A percentile compares a stretch with the other conserved stretches of the same genome.
Conservation (phyloP, 2,797 vertebrate genomes). For the Mus caroli region DNA sequence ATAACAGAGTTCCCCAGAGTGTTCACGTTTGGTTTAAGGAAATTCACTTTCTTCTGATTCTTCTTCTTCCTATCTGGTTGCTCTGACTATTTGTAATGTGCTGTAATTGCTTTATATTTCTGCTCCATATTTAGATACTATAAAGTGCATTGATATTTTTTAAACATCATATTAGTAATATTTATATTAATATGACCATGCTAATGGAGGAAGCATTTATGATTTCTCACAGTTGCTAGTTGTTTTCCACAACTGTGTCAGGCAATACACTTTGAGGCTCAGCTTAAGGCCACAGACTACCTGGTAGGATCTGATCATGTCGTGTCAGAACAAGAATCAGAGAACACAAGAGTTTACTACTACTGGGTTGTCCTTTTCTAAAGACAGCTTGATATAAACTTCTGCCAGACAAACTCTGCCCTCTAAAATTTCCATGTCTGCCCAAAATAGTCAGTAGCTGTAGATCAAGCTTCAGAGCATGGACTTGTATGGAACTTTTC, state of each 20-base stretch:
- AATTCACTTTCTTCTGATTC: neutral
- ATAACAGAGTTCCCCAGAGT: neutral
- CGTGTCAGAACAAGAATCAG: no score
- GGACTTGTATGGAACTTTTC: accelerated
- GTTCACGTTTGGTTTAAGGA: neutral
- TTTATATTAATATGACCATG: neutral
- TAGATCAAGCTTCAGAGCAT: neutral
- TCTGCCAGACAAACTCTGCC: neutral
- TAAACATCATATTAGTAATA: no score
- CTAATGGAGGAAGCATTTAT: neutral
- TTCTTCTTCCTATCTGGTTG: no score
- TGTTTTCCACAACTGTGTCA: no score
- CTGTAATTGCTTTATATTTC: neutral
- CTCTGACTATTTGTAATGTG: neutral
- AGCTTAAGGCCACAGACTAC: neutral
- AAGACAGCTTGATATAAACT: neutral
- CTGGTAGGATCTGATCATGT: neutral
- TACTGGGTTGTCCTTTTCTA: neutral
- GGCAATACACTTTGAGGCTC: neutral
- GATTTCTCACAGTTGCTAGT: neutral
- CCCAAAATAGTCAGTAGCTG: neutral
- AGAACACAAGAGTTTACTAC: neutral
- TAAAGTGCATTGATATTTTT: no score
- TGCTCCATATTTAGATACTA: neutral
- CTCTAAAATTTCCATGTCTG: neutral